Percentiles rank a stretch among this genome's conserved stretches.
Evolutionary conservation across 2,888 invertebrate species (phyloP).

Genomic region (Gymnosoma rotundatum): DNA sequence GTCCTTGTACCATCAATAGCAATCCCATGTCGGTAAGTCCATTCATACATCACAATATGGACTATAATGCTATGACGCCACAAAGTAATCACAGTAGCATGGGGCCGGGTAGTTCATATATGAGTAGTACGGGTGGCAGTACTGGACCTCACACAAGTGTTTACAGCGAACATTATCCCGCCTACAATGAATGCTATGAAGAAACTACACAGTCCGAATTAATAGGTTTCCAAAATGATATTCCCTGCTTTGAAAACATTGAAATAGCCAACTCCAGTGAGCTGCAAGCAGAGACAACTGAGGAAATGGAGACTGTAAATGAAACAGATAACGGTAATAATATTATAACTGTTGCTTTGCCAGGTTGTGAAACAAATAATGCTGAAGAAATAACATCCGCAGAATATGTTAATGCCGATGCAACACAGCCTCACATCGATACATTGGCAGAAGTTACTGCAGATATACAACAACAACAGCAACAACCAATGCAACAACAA

Average conservation of each 20-base stretch:
- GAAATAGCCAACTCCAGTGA: constrained; percentile 63
- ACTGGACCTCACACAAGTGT: constrained; percentile 10
- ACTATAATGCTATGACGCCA: constrained; percentile 68
- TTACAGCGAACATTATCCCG: constrained; percentile 56
- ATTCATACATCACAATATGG: constrained; percentile 69
- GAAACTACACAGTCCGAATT: constrained; percentile 76
- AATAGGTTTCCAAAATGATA: constrained; percentile 79
- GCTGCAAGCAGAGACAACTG: background rate
- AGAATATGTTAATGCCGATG: background rate
- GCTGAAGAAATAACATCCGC: background rate
- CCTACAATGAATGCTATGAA: constrained; percentile 72
- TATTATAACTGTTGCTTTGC: constrained; percentile 4
- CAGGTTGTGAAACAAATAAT: background rate
- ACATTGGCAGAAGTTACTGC: background rate
- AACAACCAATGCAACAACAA: background rate
- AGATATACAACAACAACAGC: background rate
- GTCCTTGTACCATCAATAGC: constrained; percentile 67
- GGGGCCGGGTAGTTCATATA: constrained; percentile 36
- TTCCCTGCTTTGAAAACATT: constrained; percentile 79
- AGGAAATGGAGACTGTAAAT: background rate
- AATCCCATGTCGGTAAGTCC: constrained; percentile 70
- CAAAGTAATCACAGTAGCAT: constrained; percentile 66
- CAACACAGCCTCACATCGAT: background rate
- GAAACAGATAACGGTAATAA: background rate
- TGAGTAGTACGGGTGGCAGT: constrained; percentile 10